These are phyloP conservation scores for Drosophila asahinai DNA, from an alignment of 1,140 invertebrate genomes.

Conservation along the genomic window DNA sequence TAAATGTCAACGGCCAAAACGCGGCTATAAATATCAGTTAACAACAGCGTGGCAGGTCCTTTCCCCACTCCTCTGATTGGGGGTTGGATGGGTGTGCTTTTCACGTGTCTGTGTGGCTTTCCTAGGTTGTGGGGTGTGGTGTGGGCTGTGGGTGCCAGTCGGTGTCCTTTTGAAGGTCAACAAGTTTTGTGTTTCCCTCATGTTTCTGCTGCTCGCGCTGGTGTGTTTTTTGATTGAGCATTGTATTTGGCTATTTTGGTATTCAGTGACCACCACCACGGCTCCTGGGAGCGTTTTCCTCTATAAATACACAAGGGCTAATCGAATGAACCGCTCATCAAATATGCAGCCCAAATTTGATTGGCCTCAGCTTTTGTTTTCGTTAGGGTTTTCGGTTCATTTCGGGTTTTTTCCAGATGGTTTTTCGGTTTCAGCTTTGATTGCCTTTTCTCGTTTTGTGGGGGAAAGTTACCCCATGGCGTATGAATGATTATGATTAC, in stretches of 20 bases:
- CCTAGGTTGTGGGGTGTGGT: conserved; percentile 7
- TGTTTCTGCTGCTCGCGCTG: conserved; percentile 28
- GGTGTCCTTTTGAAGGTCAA: conserved; percentile 84
- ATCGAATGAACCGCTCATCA: conserved; percentile 42
- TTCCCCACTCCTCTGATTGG: conserved; percentile 15
- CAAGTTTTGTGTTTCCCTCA: conserved; percentile 48
- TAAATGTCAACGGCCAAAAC: conserved; percentile 78
- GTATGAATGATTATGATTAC: conserved; percentile 19
- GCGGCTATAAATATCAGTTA: conserved; percentile 70
- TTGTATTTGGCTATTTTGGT: conserved; percentile 62
- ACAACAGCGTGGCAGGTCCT: conserved; percentile 28
- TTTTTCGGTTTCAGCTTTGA: neutral
- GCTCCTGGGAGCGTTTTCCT: conserved; percentile 37
- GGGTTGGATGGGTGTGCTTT: conserved; percentile 11
- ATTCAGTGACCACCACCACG: conserved; percentile 20
- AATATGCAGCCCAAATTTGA: conserved; percentile 39
- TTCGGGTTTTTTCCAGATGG: conserved; percentile 34
- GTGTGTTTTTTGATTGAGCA: conserved; percentile 46
- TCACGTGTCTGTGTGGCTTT: conserved; percentile 48
- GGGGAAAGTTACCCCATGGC: conserved; percentile 31
- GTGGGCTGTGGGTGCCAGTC: conserved; percentile 24
- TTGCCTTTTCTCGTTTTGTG: neutral
- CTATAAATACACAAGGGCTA: conserved; percentile 39
- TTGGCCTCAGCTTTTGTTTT: conserved; percentile 34
- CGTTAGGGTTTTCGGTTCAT: conserved; percentile 16